Conservation (phyloP, 2,888 invertebrate genomes). For the Platerodrilus igneus region DNA sequence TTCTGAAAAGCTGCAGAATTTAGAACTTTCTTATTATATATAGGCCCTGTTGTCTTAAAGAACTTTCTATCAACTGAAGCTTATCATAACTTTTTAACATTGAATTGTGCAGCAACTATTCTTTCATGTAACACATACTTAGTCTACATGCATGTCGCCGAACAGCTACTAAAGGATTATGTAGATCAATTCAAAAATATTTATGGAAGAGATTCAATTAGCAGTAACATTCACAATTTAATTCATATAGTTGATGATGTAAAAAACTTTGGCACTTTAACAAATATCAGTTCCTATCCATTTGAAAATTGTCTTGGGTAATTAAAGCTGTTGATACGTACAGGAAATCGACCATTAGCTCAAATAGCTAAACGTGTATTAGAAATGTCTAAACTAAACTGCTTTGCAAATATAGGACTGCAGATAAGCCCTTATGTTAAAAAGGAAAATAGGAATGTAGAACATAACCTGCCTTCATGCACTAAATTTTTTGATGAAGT, state of each 20-base stretch:
- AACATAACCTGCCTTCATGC: conserved; percentile 7
- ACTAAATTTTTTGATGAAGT: conserved; percentile 10
- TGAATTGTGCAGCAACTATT: conserved; percentile 16
- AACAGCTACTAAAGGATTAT: conserved; percentile 18
- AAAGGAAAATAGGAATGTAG: conserved; percentile 3
- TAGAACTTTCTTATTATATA: conserved; percentile 28
- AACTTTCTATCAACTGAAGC: conserved; percentile 15
- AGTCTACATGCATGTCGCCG: background rate
- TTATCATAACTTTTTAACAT: conserved; percentile 15
- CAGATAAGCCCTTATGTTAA: too few relatives aligned
- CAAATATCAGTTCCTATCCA: conserved; percentile 34
- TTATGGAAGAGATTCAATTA: conserved; percentile 33
- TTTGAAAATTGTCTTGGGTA: conserved; percentile 36
- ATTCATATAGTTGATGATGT: conserved; percentile 37
- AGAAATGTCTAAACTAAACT: too few relatives aligned
- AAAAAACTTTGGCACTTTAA: conserved; percentile 32
- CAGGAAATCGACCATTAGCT: conserved; percentile 19
- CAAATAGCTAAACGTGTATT: conserved; percentile 22
- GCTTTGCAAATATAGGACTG: too few relatives aligned
- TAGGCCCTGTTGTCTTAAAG: conserved; percentile 26
- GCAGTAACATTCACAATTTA: conserved; percentile 38
- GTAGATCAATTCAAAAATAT: conserved; percentile 24
- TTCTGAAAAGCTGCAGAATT: conserved; percentile 28
- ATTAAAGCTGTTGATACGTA: conserved; percentile 18
- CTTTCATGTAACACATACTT: conserved; percentile 5